Percentiles rank a stretch among this genome's conserved stretches.
phyloP scores from a whole-genome alignment of 1,140 invertebrate genomes.

The Euwallacea similis region DNA sequence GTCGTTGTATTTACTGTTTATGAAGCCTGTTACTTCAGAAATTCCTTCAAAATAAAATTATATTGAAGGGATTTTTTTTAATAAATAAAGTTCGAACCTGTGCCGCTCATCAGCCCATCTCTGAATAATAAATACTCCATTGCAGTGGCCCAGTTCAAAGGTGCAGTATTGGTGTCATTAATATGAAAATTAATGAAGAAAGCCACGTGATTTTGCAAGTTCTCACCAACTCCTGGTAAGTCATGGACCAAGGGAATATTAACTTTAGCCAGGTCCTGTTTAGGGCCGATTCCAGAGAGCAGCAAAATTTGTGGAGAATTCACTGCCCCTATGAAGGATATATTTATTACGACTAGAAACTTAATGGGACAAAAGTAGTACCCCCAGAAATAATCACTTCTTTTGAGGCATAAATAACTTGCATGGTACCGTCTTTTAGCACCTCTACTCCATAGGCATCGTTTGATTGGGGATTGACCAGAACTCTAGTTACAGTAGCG shows the following conservation, averaged over 20 bases:
- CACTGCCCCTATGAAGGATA: constrained; percentile 63
- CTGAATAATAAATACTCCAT: constrained; percentile 84
- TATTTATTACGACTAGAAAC: constrained; percentile 37
- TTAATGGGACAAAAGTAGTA: constrained; percentile 20
- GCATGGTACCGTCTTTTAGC: constrained; percentile 60
- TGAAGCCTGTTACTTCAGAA: constrained; percentile 79
- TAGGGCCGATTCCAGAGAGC: constrained; percentile 79
- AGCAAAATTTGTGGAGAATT: constrained; percentile 83
- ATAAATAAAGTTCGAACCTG: constrained; percentile 56
- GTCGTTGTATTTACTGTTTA: constrained; percentile 79
- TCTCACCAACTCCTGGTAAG: constrained; percentile 82
- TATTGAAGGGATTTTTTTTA: background rate
- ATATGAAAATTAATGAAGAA: constrained; percentile 76
- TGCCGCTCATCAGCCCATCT: constrained; percentile 83
- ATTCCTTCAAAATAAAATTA: constrained; percentile 58
- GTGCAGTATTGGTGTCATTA: constrained; percentile 78
- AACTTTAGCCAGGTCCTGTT: constrained; percentile 65
- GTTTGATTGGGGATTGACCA: constrained; percentile 71
- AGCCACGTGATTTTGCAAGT: constrained; percentile 86
- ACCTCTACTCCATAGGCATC: constrained; percentile 71
- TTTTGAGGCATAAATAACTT: constrained; percentile 62
- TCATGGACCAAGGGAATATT: constrained; percentile 70
- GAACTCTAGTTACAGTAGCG: constrained; percentile 69
- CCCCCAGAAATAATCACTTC: constrained; percentile 70
- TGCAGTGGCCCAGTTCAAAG: constrained; percentile 83